These are phyloP conservation scores for Nothoprocta pentlandii DNA, from an alignment of 2,113 vertebrate species.

Conservation along the genomic window DNA sequence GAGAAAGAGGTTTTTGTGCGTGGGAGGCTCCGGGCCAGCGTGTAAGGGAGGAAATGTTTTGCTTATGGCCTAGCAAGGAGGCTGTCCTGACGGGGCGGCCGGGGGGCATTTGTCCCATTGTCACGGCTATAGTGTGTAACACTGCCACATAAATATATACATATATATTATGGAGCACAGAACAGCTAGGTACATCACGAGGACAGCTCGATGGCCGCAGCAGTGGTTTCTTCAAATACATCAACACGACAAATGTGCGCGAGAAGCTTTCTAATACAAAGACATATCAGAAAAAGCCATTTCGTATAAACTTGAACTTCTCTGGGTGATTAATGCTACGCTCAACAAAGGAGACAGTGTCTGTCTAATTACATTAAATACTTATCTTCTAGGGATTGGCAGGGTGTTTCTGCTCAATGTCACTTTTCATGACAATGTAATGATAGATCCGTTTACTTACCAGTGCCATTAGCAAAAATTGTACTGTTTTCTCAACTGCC, in stretches of 20 bases:
- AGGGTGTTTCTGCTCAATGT: conserved; percentile 80
- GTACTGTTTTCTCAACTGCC: conserved; percentile 83
- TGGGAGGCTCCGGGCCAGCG: neutral
- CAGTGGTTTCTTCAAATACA: conserved; percentile 41
- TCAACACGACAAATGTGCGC: conserved; percentile 47
- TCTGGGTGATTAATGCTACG: conserved; percentile 76
- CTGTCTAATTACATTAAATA: conserved; percentile 79
- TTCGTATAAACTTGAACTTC: conserved; percentile 74
- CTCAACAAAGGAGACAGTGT: conserved; percentile 78
- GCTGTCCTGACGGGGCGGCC: neutral
- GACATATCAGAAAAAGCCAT: conserved; percentile 69
- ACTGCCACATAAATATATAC: neutral
- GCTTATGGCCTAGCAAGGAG: neutral
- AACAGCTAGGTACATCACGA: conserved; percentile 18
- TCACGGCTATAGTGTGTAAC: neutral
- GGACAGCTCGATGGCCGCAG: neutral
- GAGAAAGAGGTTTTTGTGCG: conserved; percentile 12
- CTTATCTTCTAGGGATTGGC: conserved; percentile 81
- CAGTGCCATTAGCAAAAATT: conserved; percentile 80
- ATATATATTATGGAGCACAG: neutral
- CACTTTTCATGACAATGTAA: conserved; percentile 81
- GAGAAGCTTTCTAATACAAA: conserved; percentile 62
- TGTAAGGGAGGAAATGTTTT: conserved; percentile 28
- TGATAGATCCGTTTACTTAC: conserved; percentile 81
- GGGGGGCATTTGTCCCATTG: neutral